Evolutionary conservation across 2,113 vertebrate genomes (phyloP).

Genomic region (Stictonetta naevosa): DNA sequence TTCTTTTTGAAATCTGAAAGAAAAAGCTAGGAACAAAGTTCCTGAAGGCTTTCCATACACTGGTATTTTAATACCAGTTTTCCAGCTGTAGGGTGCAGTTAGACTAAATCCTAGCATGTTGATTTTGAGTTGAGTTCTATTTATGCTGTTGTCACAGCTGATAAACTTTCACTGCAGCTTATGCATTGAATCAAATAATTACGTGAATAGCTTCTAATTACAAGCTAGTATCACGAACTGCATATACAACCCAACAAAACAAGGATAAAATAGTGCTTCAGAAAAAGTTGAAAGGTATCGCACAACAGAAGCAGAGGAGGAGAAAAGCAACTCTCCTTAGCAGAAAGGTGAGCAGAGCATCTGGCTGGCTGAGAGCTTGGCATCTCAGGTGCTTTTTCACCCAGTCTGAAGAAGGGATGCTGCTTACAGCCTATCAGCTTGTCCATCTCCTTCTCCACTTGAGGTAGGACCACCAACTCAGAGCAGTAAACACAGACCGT

Average conservation of each 20-base stretch:
- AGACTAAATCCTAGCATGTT: not conserved
- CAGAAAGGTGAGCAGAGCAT: not conserved
- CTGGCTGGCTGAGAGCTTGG: not conserved
- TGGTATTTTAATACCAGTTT: not conserved
- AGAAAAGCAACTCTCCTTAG: not conserved
- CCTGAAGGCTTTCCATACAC: not conserved
- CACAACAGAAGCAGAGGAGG: not conserved
- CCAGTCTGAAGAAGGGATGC: fast-evolving
- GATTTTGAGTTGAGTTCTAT: not conserved
- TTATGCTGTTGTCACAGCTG: not conserved
- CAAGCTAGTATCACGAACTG: not conserved
- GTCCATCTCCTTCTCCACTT: not conserved
- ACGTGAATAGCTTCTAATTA: not conserved
- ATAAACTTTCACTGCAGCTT: not conserved
- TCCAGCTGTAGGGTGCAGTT: not conserved
- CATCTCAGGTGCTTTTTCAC: too few species aligned
- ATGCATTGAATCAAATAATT: not conserved
- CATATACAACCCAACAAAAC: not conserved
- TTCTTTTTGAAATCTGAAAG: not conserved
- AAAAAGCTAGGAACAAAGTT: not conserved
- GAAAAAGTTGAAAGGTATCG: too few species aligned
- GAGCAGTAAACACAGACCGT: not conserved
- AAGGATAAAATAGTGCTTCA: not conserved
- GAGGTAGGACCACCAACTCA: not conserved
- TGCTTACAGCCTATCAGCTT: not conserved